A percentile compares a stretch with the other conserved stretches of the same genome.
phyloP scores from a whole-genome alignment of 2,797 vertebrate species.

The Microctenopoma steveboyesi region DNA sequence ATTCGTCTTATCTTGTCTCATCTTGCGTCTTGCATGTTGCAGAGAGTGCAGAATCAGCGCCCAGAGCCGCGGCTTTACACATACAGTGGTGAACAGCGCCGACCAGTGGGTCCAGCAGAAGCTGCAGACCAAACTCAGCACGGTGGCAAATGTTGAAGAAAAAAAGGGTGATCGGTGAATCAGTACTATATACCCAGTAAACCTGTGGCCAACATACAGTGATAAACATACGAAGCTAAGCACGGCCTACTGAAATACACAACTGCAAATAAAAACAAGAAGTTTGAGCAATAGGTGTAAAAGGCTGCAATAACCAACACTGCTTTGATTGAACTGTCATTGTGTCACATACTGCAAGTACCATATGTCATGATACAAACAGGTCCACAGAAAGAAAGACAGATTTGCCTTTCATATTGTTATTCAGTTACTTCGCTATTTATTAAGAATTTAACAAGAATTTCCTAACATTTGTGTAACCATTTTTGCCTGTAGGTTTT shows the following conservation, averaged over 20 bases:
- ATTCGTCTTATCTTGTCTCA: conserved; percentile 20
- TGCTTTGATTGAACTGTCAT: not conserved
- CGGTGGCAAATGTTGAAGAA: not conserved
- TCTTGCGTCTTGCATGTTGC: conserved; percentile 12
- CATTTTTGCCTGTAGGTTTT: not conserved
- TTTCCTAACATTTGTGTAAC: no score
- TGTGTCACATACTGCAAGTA: not conserved
- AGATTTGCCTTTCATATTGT: no score
- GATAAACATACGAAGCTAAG: no score
- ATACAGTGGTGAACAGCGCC: conserved; percentile 78
- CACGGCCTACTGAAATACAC: not conserved
- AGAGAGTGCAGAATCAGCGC: conserved; percentile 1
- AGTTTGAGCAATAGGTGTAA: not conserved
- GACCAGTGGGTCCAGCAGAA: conserved; percentile 55
- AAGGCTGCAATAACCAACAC: not conserved
- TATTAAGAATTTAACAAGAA: no score
- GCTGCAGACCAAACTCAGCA: not conserved
- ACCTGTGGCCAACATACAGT: no score
- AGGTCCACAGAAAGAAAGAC: no score
- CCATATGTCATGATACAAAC: not conserved
- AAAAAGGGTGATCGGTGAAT: not conserved
- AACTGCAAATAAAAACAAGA: not conserved
- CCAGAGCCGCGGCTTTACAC: not conserved
- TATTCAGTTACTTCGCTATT: no score
- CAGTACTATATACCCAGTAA: not conserved